Evolutionary conservation across 2,797 vertebrate species (phyloP), one percentile per base, ranked within the genome.

Genomic region (Thamnophis elegans): DNA sequence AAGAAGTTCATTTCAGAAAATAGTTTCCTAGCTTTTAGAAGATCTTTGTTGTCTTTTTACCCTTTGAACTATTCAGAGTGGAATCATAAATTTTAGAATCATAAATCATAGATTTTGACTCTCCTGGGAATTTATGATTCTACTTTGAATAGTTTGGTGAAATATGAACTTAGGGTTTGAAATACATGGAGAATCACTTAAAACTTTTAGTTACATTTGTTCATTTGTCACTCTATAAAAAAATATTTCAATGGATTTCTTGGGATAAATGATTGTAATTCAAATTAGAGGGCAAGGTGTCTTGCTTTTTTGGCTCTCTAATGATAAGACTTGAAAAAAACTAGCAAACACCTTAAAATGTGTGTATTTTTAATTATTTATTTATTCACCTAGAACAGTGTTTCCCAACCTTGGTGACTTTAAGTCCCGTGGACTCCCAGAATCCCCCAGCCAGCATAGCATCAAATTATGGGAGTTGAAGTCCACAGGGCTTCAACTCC

Each of bases 221-320:
- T 25, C 58, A 11, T 87, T 85, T 92, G 36, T 10, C 28, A 36
- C 28, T 47, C 92, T 12, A 0, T 65, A 53, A 0, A 28, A 28
- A 0, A 0, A 1, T 13, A 42, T 91, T 88, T 88, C 82, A 0
- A 82, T 32, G 8, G 42, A 16, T 5, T 28, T 42, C 14, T 0
- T 51, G 2, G 87, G 73, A n/a, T 36, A 12, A 42, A 16, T 47
- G 65, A 90, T 36, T 22, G 1, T 11, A 36, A 51, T 90, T 1
- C 0, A 20, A 22, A 51, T 28, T 87, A 90, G 20, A 0, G 4
- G n/a, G 85, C 13, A 28, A 0, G 2, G 0, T 85, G 13, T 56
- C 88, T 92, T 92, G 32, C 55, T 85, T 68, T 87, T 89, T 90
- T 55, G 1, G 78, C 68, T 53, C 20, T 92, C 88, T 22, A 2